Evolutionary conservation across 2,113 vertebrate genomes (phyloP), one percentile per base, ranked within the genome.

Genomic region (Cichladusa arquata): DNA sequence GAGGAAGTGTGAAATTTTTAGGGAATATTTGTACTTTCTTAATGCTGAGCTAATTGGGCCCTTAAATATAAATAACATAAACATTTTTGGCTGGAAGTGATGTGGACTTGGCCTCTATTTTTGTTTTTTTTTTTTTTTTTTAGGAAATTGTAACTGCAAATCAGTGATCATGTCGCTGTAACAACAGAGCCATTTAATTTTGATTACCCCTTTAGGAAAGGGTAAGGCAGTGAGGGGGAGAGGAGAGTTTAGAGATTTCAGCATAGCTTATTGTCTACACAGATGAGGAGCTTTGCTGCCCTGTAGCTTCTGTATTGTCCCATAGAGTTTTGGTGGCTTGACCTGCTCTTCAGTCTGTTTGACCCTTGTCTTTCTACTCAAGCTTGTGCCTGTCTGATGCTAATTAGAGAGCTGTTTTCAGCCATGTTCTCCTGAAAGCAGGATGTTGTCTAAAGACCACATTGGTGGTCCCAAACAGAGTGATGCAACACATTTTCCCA

Each of bases 361-460:
- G 97, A 98, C 98, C 97, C 96, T 96, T 77, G 80, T 96, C 96
- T 96, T 97, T 97, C 94, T 97, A 79, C 97, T 98, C 94, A 86
- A 88, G 92, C 92, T 92, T 95, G 92, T 95, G 94, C 96, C 96
- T 98, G 98, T 98, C 97, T 98, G 95, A 98, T 98, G 98, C 97
- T 98, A 98, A 98, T 98, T 98, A 98, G 97, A 72, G 57, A 96
- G 96, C 97, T 97, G 90, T 97, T 98, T 97, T 97, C 97, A 97
- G 90, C 89, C 4, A 0, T 93, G 81, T 94, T 94, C 86, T 96
- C 96, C 97, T 96, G 94, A 97, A 98, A 97, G 88, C 87, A 84
- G 45, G 45, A 66, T 90, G 94, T 67, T 95, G 88, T 95, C 93
- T 85, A 94, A 91, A 94, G 89, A 70, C 97, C 19, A 23, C 97